phyloP scores from a whole-genome alignment of 2,113 vertebrate genomes.

The Podocnemis expansa region DNA sequence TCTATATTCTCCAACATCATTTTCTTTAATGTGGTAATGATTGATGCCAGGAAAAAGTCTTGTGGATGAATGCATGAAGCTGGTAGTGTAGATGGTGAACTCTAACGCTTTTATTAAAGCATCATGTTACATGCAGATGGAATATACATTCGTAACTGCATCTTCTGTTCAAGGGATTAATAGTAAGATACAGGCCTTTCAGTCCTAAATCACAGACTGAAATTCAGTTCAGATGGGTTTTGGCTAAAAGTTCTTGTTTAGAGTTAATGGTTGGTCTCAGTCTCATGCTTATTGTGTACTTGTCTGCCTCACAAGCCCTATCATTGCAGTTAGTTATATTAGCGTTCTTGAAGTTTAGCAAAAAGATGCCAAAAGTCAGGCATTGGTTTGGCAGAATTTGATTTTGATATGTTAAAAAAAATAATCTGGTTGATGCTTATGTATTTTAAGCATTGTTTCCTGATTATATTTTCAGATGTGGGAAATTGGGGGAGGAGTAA shows the following conservation, averaged over 20 bases:
- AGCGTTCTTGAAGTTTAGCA: background rate
- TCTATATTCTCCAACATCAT: rapidly evolving
- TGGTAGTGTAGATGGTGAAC: background rate
- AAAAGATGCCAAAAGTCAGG: background rate
- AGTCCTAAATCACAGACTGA: background rate
- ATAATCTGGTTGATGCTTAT: background rate
- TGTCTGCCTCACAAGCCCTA: background rate
- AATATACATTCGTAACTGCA: background rate
- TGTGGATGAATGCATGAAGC: background rate
- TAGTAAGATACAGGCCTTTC: background rate
- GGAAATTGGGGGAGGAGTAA: background rate
- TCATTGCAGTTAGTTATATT: background rate
- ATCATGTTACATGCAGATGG: background rate
- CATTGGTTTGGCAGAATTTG: background rate
- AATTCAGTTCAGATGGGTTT: background rate
- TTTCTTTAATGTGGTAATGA: background rate
- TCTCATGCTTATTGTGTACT: background rate
- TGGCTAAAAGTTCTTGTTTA: background rate
- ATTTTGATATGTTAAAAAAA: background rate
- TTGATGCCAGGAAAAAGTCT: background rate
- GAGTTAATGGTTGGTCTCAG: background rate
- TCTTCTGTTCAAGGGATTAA: background rate
- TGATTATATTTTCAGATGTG: background rate
- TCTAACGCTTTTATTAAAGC: background rate
- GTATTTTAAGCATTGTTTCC: background rate